Evolutionary conservation across 2,113 vertebrate genomes (phyloP).

Genomic region (Apus apus): DNA sequence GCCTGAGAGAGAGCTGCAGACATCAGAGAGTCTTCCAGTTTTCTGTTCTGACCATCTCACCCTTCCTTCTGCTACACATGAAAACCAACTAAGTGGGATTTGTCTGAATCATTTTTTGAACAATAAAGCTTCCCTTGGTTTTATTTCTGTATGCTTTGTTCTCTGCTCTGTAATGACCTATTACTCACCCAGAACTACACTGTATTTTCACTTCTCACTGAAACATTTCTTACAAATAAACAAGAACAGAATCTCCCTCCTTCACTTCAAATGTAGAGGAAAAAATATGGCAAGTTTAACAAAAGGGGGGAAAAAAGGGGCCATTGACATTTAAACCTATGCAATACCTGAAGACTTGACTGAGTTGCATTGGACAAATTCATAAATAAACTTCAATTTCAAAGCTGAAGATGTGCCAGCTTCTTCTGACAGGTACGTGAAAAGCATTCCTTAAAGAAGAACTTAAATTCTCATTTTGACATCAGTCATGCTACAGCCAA

Average conservation of each 20-base stretch:
- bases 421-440: background rate
- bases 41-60: constrained; percentile 7
- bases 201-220: background rate
- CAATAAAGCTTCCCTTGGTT: constrained; percentile 13
- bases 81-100: constrained; percentile 11
- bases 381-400: background rate
- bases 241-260: background rate
- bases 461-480: background rate
- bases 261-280: background rate
- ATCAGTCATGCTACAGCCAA: background rate
- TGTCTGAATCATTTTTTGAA: constrained; percentile 16
- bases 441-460: background rate
- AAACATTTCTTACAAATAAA: constrained; percentile 38
- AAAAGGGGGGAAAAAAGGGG: background rate
- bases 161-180: constrained; percentile 8
- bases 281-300: background rate
- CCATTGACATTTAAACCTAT: background rate
- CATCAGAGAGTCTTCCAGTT: background rate
- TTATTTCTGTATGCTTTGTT: constrained; percentile 32
- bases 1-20: background rate
- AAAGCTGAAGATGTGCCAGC: background rate
- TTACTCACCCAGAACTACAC: constrained; percentile 34
- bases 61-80: background rate
- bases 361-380: constrained; percentile 6
- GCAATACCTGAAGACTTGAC: background rate